These are phyloP conservation scores for Python bivittatus DNA, from an alignment of 2,113 vertebrate genomes.

Conservation along the genomic window DNA sequence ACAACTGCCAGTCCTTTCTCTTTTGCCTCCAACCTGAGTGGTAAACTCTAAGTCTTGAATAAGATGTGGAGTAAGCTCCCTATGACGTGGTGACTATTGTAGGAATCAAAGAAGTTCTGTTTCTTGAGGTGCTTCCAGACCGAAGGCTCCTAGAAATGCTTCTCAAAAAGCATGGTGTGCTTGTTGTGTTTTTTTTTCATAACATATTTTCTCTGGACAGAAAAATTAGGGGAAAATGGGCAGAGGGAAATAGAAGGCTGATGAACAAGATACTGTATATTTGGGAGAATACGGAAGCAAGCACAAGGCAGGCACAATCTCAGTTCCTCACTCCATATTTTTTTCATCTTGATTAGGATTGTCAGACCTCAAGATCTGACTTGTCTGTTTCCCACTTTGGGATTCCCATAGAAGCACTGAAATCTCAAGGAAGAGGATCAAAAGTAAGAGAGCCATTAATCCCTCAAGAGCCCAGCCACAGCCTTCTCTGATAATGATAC, in stretches of 20 bases:
- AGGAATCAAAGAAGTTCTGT: background rate
- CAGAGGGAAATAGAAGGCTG: background rate
- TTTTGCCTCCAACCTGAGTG: background rate
- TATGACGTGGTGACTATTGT: background rate
- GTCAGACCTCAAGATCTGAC: background rate
- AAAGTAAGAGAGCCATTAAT: background rate
- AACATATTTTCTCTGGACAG: background rate
- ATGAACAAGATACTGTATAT: background rate
- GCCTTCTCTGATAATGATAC: background rate
- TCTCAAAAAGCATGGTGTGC: background rate
- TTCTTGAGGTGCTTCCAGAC: background rate
- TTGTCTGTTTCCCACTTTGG: background rate
- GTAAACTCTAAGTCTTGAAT: background rate
- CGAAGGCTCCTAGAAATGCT: background rate
- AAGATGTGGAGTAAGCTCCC: background rate
- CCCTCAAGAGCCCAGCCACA: background rate
- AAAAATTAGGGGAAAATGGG: background rate
- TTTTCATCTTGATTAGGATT: background rate
- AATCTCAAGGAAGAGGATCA: background rate
- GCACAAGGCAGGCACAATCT: background rate
- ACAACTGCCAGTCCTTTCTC: background rate
- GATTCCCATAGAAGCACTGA: background rate
- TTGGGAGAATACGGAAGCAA: background rate
- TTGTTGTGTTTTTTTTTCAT: background rate
- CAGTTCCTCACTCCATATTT: background rate